Conservation (phyloP, 2,797 vertebrate species). For the Cossypha dichroa region DNA sequence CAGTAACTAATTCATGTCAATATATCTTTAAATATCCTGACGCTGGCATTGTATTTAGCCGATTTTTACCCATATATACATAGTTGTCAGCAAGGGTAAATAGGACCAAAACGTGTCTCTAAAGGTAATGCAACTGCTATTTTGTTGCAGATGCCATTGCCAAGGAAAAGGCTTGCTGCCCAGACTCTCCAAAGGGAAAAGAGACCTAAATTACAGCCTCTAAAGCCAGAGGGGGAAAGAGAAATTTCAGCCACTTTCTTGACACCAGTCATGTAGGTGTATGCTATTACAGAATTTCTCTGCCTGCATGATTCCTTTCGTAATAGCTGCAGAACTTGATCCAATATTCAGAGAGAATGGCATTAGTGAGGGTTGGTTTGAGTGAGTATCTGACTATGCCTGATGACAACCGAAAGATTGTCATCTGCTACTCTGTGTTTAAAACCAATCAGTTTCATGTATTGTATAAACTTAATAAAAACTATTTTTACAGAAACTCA, state of each 20-base stretch:
- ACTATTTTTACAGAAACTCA: not conserved
- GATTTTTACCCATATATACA: not conserved
- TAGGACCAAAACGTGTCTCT: not conserved
- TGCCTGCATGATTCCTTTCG: not conserved
- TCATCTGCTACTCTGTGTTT: not conserved
- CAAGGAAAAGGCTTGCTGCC: not conserved
- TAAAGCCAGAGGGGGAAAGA: not conserved
- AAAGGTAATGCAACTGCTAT: not conserved
- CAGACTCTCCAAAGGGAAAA: not conserved
- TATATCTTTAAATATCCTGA: not conserved
- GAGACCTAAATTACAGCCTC: not conserved
- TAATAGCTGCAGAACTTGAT: not conserved
- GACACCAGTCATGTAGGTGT: not conserved
- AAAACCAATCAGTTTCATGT: not conserved
- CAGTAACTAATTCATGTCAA: not conserved
- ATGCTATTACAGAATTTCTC: not conserved
- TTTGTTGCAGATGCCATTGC: conserved; percentile 17
- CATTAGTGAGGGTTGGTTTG: not conserved
- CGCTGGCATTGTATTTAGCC: not conserved
- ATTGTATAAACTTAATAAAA: not conserved
- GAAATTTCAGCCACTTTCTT: conserved; percentile 7
- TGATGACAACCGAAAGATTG: not conserved
- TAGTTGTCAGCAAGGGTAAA: not conserved
- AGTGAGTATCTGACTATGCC: not conserved
- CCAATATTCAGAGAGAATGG: not conserved